A percentile compares a stretch with the other conserved stretches of the same genome.
Evolutionary conservation across 2,797 vertebrate genomes (phyloP).

Genomic region (Lycodopsis pacificus): DNA sequence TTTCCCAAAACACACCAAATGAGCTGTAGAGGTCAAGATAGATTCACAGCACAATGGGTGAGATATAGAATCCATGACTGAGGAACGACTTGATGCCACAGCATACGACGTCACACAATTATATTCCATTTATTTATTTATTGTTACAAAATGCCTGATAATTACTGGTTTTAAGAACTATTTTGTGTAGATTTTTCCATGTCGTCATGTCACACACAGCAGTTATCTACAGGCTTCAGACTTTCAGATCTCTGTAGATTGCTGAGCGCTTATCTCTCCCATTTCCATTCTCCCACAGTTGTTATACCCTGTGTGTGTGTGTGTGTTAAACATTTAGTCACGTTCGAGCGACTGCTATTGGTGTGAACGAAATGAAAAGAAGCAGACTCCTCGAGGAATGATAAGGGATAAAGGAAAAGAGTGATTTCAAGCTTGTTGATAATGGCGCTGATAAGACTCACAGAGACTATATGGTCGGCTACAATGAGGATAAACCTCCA

Average conservation of each 20-base stretch:
- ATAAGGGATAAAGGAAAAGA: conserved; percentile 61
- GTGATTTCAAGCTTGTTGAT: conserved; percentile 69
- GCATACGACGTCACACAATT: conserved; percentile 7
- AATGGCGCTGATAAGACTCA: conserved; percentile 68
- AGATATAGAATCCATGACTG: conserved; percentile 43
- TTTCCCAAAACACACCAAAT: conserved; percentile 59
- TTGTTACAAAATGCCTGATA: neutral
- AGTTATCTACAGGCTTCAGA: conserved; percentile 15
- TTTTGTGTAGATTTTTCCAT: conserved; percentile 2
- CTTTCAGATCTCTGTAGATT: conserved; percentile 40
- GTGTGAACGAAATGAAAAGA: conserved; percentile 53
- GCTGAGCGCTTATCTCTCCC: conserved; percentile 50
- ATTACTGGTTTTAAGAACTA: neutral
- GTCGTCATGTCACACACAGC: conserved; percentile 14
- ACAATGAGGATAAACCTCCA: conserved; percentile 50
- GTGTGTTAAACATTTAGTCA: conserved; percentile 58
- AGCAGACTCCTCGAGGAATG: conserved; percentile 48
- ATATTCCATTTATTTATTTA: neutral
- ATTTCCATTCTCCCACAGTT: conserved; percentile 62
- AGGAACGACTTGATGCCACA: conserved; percentile 20
- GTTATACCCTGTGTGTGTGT: conserved; percentile 21
- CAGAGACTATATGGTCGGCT: conserved; percentile 58
- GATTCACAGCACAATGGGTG: conserved; percentile 48
- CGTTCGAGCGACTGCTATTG: conserved; percentile 46
- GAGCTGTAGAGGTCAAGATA: conserved; percentile 41